phyloP scores from a whole-genome alignment of 1,140 invertebrate species.

The Wasmannia auropunctata region DNA sequence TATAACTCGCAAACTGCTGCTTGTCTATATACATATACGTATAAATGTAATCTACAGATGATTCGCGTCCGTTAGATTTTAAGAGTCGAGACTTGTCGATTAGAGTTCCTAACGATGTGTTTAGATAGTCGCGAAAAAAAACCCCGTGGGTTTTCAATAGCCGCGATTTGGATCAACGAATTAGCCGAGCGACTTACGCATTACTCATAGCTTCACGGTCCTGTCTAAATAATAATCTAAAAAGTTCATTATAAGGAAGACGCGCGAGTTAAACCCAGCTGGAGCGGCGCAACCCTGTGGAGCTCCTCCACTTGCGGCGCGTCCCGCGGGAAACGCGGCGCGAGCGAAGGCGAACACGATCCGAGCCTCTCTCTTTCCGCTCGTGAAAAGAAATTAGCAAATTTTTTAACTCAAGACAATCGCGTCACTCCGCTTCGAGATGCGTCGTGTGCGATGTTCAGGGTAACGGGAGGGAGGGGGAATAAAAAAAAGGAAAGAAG shows the following conservation, averaged over 20 bases:
- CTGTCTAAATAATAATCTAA: neutral
- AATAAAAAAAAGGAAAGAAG: neutral
- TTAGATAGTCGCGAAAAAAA: constrained; percentile 2
- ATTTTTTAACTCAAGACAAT: constrained; percentile 50
- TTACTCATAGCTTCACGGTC: neutral
- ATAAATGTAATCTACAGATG: constrained; percentile 13
- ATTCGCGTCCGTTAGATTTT: constrained; percentile 19
- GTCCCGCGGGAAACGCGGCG: neutral
- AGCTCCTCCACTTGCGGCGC: neutral
- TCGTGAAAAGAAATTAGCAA: neutral
- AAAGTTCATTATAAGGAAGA: neutral
- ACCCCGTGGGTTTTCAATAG: neutral
- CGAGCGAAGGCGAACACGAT: neutral
- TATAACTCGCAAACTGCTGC: neutral
- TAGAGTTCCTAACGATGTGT: constrained; percentile 4
- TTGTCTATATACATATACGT: neutral
- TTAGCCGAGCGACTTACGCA: neutral
- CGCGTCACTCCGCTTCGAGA: constrained; percentile 30
- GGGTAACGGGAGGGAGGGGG: neutral
- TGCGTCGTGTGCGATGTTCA: constrained; percentile 18
- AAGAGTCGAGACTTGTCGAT: constrained; percentile 10
- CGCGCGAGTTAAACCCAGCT: neutral
- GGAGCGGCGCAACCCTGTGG: neutral
- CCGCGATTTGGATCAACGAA: neutral
- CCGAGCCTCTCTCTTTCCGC: neutral